Evolutionary conservation across 2,797 vertebrate genomes (phyloP), one percentile per base, ranked within the genome.

Genomic region (Rhinoraja longicauda): DNA sequence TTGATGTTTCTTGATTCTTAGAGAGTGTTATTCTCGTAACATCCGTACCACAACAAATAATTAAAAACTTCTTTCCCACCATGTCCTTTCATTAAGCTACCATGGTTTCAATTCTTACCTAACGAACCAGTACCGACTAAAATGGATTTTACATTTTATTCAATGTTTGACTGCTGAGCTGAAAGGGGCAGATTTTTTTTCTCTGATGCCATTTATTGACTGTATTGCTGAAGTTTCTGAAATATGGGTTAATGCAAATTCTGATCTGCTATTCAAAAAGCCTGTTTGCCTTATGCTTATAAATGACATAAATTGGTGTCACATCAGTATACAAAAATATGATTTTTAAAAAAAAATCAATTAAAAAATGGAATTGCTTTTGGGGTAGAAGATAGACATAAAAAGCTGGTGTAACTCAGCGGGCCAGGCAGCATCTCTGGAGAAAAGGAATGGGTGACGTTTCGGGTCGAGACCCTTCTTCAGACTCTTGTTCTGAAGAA

Each of bases 31-130:
- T 88, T 88, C 59, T 88, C 32, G 59, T 64, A 73, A 73, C 64
- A 91, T 91, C 90, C 39, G 90, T 26, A 73, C 90, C 90, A 73
- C 90, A 88, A 88, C 84, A 91, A 91, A 70, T 91, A 91, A 91
- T 91, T 39, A 53, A 91, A 91, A 91, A 73, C 90, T 91, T 91
- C 90, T 91, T 91, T 88, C 67, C 70, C 36, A 36, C 90, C 53
- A 19, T 13, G 64, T 91, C 67, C 90, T 91, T 91, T 91, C 90
- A 73, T 73, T 91, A 36, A 45, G 39, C 72, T 91, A 15, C 67
- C 39, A 32, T 88, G 57, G 84, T 32, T 88, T 88, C 84, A 88
- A 88, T 88, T 32, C 59, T 88, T 88, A 88, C 59, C 2, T 59
- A 17, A 6, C 8, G 57, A 88, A 88, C 1, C 39, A 91, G 53